A percentile compares a stretch with the other conserved stretches of the same genome.
Evolutionary conservation across 23 tunicate genomes (phyloP).

Genomic region (Trididemnum nubilum): DNA sequence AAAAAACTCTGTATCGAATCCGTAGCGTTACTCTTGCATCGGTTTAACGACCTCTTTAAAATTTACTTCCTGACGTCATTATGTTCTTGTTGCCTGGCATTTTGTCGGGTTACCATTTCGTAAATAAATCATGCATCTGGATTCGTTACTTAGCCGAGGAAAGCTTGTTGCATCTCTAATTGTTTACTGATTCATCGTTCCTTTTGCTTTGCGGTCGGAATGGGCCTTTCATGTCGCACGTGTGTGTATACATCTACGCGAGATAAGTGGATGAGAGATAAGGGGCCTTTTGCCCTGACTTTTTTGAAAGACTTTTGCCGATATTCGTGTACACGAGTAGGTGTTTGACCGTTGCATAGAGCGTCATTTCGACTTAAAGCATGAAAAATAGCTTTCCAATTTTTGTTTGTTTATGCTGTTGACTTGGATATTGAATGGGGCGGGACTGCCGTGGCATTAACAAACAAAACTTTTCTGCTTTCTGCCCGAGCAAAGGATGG

Average conservation of each 20-base stretch:
- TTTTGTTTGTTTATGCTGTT: slow-evolving; percentile 34
- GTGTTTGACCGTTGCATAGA: slow-evolving; percentile 7
- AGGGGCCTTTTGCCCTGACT: neutral
- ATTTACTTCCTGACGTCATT: slow-evolving; percentile 29
- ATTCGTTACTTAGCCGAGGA: neutral
- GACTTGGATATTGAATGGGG: slow-evolving; percentile 38
- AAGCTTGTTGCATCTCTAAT: neutral
- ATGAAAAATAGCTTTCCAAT: slow-evolving; percentile 39
- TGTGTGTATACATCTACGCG: slow-evolving; percentile 24
- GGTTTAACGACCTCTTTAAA: slow-evolving; percentile 26
- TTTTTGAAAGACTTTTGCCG: slow-evolving; percentile 14
- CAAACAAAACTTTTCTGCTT: slow-evolving; percentile 10
- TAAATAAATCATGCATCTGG: slow-evolving; percentile 23
- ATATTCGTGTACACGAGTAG: slow-evolving; percentile 11
- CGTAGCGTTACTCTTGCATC: too few species aligned
- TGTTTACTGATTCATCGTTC: neutral
- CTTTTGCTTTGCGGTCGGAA: slow-evolving; percentile 6
- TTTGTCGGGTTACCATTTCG: too few species aligned
- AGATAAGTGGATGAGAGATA: slow-evolving; percentile 41
- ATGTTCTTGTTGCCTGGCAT: slow-evolving; percentile 7
- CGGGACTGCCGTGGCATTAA: slow-evolving; percentile 13
- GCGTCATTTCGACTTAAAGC: neutral
- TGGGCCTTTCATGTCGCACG: slow-evolving; percentile 23
- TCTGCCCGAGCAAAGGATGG: slow-evolving; percentile 13
- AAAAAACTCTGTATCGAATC: too few species aligned